Base-by-base conservation (phyloP, 64 coral and sea anemone genomes). In the Montipora efflorescens region DNA sequence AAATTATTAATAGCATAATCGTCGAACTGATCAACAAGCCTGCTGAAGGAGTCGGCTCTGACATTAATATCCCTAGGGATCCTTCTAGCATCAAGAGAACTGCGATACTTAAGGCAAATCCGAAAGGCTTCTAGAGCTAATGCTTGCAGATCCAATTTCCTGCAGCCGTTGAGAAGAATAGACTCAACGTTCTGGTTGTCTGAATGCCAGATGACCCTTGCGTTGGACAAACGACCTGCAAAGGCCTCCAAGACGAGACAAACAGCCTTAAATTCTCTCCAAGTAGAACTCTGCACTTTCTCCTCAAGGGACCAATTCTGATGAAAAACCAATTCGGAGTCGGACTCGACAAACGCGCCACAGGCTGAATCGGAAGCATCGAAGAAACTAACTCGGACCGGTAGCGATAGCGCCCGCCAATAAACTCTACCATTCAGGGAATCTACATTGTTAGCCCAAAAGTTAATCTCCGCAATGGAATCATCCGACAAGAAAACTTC, bases 171-270 rank as follows among this genome's bases (percentile, higher is more conserved):
- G 47, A 71, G 45, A 7, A 94, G 62, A 44, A 89, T 89, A 6
- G 82, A 93, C 15, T 77, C 66, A 3, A 92, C 57, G 5, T 55
- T 55, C 9, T 3, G 52, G 10, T 55, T 55, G 22, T 93, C 91
- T 6, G 83, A 78, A 71, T 81, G 88, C 83, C 91, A 87, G 48
- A 84, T 75, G 48, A 93, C 87, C 50, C 79, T 93, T 14, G 77
- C 23, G 12, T 62, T 69, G 66, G 59, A 64, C 62, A 91, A 47
- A 20, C 18, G 46, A 46, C 7, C 23, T 22, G 16, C n/a, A 28
- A 91, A 36, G 16, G 36, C 50, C 10, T 45, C 5, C 9, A 91
- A 48, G 45, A 78, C 28, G 8, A 81, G 25, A 46, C 7, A 45
- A 69, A 93, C 15, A 52, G 70, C 55, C 9, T 61, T 67, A 3